phyloP scores from a whole-genome alignment of 2,113 vertebrate species.

The Eclectus roratus region DNA sequence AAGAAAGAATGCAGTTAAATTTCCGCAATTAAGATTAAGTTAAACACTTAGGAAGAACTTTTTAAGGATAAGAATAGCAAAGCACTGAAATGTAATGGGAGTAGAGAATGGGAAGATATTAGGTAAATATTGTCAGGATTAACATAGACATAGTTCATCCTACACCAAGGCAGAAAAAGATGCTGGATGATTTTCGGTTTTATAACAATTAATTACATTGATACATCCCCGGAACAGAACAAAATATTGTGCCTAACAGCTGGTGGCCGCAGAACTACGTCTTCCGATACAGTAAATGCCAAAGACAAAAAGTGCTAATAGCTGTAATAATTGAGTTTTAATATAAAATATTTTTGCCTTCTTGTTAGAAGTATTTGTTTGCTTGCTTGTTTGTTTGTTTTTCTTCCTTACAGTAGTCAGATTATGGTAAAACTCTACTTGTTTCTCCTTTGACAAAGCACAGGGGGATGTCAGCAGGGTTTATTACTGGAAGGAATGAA shows the following conservation, averaged over 20 bases:
- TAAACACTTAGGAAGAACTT: neutral
- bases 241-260: neutral
- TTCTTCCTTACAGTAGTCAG: neutral
- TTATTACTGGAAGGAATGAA: neutral
- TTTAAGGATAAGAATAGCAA: neutral
- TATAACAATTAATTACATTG: neutral
- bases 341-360: neutral
- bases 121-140: neutral
- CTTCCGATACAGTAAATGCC: neutral
- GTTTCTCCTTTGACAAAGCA: neutral
- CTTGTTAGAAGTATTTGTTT: neutral
- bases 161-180: neutral
- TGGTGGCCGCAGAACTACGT: neutral
- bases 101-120: neutral
- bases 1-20: neutral
- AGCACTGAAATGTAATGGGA: neutral
- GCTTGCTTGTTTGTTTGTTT: accelerated
- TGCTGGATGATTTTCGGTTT: neutral
- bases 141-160: neutral
- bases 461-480: neutral
- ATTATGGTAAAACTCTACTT: neutral
- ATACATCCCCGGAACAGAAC: neutral
- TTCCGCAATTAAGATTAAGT: neutral
- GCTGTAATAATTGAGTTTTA: neutral
- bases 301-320: neutral